Conservation (phyloP, 1,140 invertebrate genomes). For the Caenorhabditis tropicalis region DNA sequence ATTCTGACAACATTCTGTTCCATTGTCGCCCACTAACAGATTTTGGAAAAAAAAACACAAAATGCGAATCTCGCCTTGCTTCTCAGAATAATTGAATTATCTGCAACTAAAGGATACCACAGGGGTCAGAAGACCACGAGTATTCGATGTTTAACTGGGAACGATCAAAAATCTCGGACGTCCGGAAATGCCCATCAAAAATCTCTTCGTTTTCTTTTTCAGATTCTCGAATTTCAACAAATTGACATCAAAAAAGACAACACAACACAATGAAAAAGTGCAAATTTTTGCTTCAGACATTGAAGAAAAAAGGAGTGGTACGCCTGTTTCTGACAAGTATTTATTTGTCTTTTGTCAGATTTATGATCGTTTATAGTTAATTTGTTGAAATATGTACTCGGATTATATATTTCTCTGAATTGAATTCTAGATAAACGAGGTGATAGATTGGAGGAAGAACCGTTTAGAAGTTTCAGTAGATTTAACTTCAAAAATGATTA, state of each 20-base stretch:
- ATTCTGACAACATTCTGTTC: constrained; percentile 1
- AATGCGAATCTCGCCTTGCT: background rate
- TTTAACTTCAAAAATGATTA: too few species aligned
- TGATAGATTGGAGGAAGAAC: too few species aligned
- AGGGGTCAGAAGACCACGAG: background rate
- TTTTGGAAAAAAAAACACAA: background rate
- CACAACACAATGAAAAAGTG: background rate
- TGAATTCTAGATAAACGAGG: too few species aligned
- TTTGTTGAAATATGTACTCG: too few species aligned
- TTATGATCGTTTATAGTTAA: too few species aligned
- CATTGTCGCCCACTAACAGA: background rate
- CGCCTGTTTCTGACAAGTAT: background rate
- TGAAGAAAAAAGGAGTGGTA: background rate
- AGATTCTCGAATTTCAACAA: background rate
- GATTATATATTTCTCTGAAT: background rate
- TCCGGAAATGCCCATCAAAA: constrained; percentile 13
- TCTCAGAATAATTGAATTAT: background rate
- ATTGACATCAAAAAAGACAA: background rate
- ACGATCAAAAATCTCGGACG: constrained; percentile 18
- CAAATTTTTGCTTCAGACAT: background rate
- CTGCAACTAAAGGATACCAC: background rate
- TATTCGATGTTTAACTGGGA: background rate
- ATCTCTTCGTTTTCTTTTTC: background rate
- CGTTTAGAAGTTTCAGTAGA: too few species aligned
- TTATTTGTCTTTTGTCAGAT: background rate